Percentiles rank a stretch among this genome's conserved stretches.
phyloP scores from a whole-genome alignment of 2,797 vertebrate genomes.

The Sus cebifrons region DNA sequence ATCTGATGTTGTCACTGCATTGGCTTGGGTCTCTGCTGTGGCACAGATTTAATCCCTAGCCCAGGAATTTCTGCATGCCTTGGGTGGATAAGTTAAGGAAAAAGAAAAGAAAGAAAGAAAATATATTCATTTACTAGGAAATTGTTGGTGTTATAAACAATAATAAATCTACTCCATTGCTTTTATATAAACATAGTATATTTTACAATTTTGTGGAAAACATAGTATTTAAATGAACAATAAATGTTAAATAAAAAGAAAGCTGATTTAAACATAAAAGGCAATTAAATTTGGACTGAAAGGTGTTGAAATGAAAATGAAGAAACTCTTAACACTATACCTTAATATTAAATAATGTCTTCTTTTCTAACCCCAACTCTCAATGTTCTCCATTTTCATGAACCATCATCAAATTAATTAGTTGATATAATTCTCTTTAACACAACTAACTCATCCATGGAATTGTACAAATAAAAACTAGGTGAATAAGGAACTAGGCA shows the following conservation, averaged over 20 bases:
- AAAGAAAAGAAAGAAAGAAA: too few relatives aligned
- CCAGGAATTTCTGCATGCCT: too few relatives aligned
- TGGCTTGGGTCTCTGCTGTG: too few relatives aligned
- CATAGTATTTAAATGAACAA: conserved; percentile 81
- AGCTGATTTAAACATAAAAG: conserved; percentile 82
- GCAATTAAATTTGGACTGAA: conserved; percentile 83
- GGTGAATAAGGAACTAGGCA: neutral
- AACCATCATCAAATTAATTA: conserved; percentile 65
- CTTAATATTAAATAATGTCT: conserved; percentile 26
- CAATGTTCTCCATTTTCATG: conserved; percentile 55
- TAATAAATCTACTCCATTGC: conserved; percentile 76
- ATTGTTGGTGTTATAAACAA: conserved; percentile 81
- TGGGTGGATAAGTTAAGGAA: too few relatives aligned
- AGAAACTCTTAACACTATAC: conserved; percentile 32
- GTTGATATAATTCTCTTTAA: conserved; percentile 43
- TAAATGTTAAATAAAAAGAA: conserved; percentile 83
- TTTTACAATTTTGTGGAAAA: conserved; percentile 84
- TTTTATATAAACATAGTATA: conserved; percentile 76
- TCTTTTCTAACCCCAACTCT: neutral
- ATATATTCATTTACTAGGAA: conserved; percentile 70
- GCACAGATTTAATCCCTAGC: too few relatives aligned
- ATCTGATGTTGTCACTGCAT: too few relatives aligned
- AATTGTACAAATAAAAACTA: conserved; percentile 40
- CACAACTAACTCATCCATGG: neutral
- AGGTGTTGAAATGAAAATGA: conserved; percentile 74